Base-by-base conservation (phyloP, 53 echinoderm and acorn worm genomes). In the Henricia sp. region DNA sequence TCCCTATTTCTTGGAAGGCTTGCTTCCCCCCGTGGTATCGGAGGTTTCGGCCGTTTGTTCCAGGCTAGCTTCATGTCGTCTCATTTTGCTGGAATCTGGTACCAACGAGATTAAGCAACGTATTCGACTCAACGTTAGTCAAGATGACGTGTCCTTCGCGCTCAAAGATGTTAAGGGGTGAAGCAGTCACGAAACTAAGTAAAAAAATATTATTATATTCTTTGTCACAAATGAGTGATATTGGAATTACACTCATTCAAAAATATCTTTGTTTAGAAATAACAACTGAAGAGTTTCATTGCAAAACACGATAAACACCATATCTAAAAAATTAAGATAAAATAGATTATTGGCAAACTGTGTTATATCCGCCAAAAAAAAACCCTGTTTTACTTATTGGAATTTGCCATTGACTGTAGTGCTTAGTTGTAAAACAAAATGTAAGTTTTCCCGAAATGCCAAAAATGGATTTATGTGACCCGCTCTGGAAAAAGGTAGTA, bases 91-190 rank as follows among this genome's bases (percentile, higher is more conserved):
- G 26, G 97, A 94, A 55, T 86, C 90, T 8, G 88, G 97, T 55
- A 92, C 86, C 57, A 94, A 94, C 56, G 97, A 96, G 52, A 74
- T 96, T 11, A 72, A 87, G 11, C 94, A 96, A 73, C 73, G 97
- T 13, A 92, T 96, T 19, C 77, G 92, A 32, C 92, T 96, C 14
- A 96, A 96, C 43, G 92, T 94, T 19, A 96, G 97, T 68, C 97
- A 96, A 56, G 97, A 96, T 38, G 97, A 96, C 72, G 97, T 96
- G 11, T 34, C 87, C 11, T 94, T 92, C 52, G 97, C 97, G 11
- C 82, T 96, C 19, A 89, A 56, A 58, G 69, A 57, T 33, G 68
- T 68, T 28, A n/a, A 64, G 17, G 78, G 62, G 37, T 54, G 57
- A 57, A 19, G 68, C 16, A 16, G 14, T 16, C 48, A 48, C 48